Conservation (phyloP, 2,113 vertebrate species). For the Anser cygnoides region DNA sequence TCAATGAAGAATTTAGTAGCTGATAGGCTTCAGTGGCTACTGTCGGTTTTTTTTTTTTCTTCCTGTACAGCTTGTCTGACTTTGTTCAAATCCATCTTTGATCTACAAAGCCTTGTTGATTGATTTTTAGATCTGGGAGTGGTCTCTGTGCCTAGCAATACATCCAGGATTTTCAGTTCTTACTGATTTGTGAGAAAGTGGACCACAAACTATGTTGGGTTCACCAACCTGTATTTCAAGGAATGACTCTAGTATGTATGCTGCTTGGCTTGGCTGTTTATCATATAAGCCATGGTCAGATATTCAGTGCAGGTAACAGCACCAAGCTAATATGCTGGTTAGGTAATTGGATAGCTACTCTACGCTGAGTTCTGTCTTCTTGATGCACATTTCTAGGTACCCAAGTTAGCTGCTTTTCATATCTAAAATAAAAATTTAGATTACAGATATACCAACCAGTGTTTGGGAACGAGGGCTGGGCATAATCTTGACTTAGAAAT, state of each 20-base stretch:
- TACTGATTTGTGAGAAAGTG: neutral
- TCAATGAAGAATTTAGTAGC: neutral
- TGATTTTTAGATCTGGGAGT: neutral
- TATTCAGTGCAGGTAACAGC: neutral
- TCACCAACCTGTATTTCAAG: neutral
- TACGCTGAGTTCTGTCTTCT: neutral
- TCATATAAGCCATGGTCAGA: neutral
- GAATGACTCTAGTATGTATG: neutral
- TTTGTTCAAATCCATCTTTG: neutral
- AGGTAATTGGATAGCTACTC: neutral
- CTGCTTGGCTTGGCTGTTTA: neutral
- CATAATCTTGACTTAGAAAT: neutral
- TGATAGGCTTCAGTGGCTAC: neutral
- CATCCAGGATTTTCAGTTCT: neutral
- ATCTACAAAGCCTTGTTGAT: neutral
- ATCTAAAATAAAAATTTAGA: neutral
- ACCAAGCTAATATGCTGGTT: neutral
- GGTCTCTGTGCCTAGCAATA: neutral
- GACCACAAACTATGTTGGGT: accelerated
- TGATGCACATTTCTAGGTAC: neutral
- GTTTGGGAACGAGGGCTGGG: neutral
- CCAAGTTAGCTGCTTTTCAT: neutral
- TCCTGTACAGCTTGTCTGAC: neutral
- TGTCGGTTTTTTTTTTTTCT: neutral
- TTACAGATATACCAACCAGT: neutral